Base-by-base conservation (phyloP, 2,113 vertebrate genomes). In the Gallinago undulata region DNA sequence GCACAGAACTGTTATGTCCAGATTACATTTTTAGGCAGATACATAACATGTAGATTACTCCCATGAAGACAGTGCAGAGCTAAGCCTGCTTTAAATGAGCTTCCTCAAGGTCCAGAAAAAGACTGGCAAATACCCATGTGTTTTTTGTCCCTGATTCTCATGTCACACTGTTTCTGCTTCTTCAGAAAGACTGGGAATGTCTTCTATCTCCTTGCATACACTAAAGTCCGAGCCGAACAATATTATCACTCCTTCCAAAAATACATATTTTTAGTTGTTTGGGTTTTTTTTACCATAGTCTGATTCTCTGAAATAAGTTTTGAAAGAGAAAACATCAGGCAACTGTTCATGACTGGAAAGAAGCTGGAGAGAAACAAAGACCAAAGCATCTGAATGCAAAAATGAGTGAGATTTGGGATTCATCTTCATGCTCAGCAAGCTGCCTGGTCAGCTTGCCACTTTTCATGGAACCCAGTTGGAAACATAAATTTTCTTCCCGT, bases 1-100 rank as follows among this genome's bases (percentile, higher is more conserved):
- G 19, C n/a, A 51, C 39, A 68, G 57, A 87, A 74, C 35, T 0
- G 0, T 73, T 77, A 24, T 4, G 4, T 69, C 55, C 17, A 10
- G 75, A 37, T 66, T 55, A 89, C 64, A 89, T 62, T 22, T 77
- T 90, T 50, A 90, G 75, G 57, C 35, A 80, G 19, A 66, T 13
- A 48, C 0, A 0, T 41, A 50, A 76, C 8, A 3, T 88, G 77
- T 60, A 51, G 72, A 50, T 67, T 47, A 31, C 9, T 86, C 50
- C 28, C 68, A 57, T 13, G 9, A 86, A 90, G 50, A 25, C 27
- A 66, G 7, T 4, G 3, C 13, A 53, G 33, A 88, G 43, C 23
- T 48, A 88, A 50, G 33, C 19, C 39, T 85, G 39, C 35, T 83
- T 66, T 73, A 79, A 82, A 23, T 6, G 22, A 14, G 6, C 27